Evolutionary conservation across 2,888 invertebrate genomes (phyloP), one percentile per base, ranked within the genome.

Genomic region (Drosophila nigricruria): DNA sequence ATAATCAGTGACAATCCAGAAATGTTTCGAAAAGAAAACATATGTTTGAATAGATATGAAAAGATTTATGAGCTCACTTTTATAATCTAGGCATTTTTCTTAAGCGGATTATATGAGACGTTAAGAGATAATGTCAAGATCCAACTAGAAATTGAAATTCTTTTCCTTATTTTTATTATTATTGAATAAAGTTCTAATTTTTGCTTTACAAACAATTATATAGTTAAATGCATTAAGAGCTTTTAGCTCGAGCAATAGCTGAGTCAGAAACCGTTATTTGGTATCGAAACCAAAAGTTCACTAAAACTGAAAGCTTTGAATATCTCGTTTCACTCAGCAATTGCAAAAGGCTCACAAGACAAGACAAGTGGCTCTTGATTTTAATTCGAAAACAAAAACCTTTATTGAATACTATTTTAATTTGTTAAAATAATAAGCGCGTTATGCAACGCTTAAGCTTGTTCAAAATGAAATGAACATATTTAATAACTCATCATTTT

Each of bases 201-300:
- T 18, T 16, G 14, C 1, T 9, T 42, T 9, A 10, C n/a, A 10
- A 3, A 5, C 14, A 40, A 38, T 18, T 38, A 30, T 10, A 30
- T 10, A 6, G 4, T 30, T 38, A 25, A 61, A 52, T 23, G 36
- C 3, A 16, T 36, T 34, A 40, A n/a, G 66, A 78, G 77, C 77
- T 78, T 79, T 75, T 6, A 38, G 47, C 60, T 34, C 18, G n/a
- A 18, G n/a, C 18, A 34, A 74, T 72, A 69, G 64, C 64, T 40
- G 40, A 47, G 62, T 5, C 62, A 59, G 50, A 42, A 56, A 52
- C 75, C 67, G 57, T 75, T 78, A 78, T 75, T 79, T 68, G 53
- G 65, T 78, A 72, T 58, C 75, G n/a, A 68, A 79, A 78, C 77
- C 74, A 40, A 62, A 58, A 38, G 30, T 42, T 54, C 18, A 30